These are phyloP conservation scores for Horisme vitalbata DNA, from an alignment of 2,888 invertebrate genomes.

Conservation along the genomic window DNA sequence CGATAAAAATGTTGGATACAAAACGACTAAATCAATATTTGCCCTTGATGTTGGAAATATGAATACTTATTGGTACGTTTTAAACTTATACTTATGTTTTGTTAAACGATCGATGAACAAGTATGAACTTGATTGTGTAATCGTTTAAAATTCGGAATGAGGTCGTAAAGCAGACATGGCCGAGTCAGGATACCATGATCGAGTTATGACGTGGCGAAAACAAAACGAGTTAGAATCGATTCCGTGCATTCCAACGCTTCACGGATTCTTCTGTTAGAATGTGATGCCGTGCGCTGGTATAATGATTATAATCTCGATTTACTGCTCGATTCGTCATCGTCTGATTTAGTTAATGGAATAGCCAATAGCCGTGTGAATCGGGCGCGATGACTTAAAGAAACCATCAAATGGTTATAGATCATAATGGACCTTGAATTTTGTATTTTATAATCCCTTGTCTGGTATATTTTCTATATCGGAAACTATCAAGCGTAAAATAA, in stretches of 20 bases:
- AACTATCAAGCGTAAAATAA: constrained; percentile 6
- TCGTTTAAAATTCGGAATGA: constrained; percentile 34
- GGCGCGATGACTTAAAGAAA: constrained; percentile 41
- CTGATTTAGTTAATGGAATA: constrained; percentile 79
- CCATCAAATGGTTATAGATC: constrained; percentile 19
- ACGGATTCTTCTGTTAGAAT: constrained; percentile 72
- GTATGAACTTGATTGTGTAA: constrained; percentile 7
- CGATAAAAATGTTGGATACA: too few relatives aligned
- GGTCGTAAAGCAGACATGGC: constrained; percentile 39
- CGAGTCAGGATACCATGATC: constrained; percentile 55
- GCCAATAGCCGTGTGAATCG: constrained; percentile 75
- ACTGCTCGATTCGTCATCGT: constrained; percentile 79
- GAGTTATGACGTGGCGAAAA: constrained; percentile 81
- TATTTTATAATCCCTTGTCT: constrained; percentile 2
- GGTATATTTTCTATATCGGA: background rate
- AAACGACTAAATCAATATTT: too few relatives aligned
- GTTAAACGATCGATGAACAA: constrained; percentile 4
- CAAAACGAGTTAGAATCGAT: constrained; percentile 78
- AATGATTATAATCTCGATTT: constrained; percentile 80
- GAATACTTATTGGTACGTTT: too few relatives aligned
- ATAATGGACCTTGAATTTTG: constrained; percentile 11
- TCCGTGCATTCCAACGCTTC: constrained; percentile 77
- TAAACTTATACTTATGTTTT: constrained; percentile 4
- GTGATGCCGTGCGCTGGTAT: constrained; percentile 64
- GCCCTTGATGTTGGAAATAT: constrained; percentile 11